Conservation (phyloP, 2,888 invertebrate genomes). For the Drosophila cyrtoloma region DNA sequence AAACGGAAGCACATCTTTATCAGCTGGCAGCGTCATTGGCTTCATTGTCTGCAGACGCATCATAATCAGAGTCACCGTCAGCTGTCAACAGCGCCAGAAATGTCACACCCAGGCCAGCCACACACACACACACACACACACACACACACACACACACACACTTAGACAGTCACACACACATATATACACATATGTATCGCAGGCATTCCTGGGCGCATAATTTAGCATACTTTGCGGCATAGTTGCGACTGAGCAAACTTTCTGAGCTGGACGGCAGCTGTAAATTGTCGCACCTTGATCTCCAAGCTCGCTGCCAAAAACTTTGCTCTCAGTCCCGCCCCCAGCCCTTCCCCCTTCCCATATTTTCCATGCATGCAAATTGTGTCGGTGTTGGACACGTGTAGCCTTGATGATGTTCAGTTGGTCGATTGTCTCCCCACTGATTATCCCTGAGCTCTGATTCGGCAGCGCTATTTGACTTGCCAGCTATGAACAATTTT, state of each 20-base stretch:
- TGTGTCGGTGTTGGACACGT: constrained; percentile 55
- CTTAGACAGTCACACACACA: constrained; percentile 8
- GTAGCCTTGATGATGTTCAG: constrained; percentile 63
- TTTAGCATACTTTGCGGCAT: constrained; percentile 75
- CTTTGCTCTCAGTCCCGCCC: constrained; percentile 9
- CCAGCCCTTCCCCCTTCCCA: no score
- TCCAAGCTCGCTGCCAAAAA: constrained; percentile 14
- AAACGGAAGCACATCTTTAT: constrained; percentile 77
- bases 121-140: constrained; percentile 1
- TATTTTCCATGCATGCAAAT: constrained; percentile 56
- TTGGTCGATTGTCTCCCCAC: constrained; percentile 60
- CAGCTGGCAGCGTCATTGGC: constrained; percentile 58
- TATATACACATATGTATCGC: constrained; percentile 5
- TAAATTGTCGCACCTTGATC: constrained; percentile 49
- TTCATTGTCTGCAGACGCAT: constrained; percentile 57
- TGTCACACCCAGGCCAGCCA: constrained; percentile 56
- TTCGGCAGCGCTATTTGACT: constrained; percentile 22
- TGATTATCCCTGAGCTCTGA: constrained; percentile 57
- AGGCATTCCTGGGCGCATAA: constrained; percentile 61
- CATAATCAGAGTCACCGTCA: constrained; percentile 58
- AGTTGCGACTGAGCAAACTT: constrained; percentile 72
- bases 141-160: constrained; percentile 1
- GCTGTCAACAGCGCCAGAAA: constrained; percentile 51
- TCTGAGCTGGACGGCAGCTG: constrained; percentile 42
- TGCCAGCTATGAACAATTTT: constrained; percentile 55